These are phyloP conservation scores for Charadrius vociferus DNA, from an alignment of 2,113 vertebrate genomes.

Conservation along the genomic window DNA sequence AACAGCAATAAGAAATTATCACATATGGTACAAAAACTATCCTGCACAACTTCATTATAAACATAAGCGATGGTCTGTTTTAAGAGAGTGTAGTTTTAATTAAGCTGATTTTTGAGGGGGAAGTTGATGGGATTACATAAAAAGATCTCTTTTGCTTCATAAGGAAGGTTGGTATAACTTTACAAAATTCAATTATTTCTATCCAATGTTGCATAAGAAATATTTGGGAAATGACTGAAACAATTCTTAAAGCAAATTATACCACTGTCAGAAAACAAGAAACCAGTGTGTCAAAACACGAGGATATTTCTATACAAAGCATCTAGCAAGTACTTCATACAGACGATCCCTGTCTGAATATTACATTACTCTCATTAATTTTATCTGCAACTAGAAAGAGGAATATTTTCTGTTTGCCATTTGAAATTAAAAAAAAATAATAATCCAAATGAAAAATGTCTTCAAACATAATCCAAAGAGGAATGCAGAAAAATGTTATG, in stretches of 20 bases:
- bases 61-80: slow-evolving; percentile 7
- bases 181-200: slow-evolving; percentile 64
- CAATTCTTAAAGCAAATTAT: slow-evolving; percentile 76
- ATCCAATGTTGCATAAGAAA: slow-evolving; percentile 25
- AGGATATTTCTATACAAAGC: slow-evolving; percentile 61
- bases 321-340: slow-evolving; percentile 40
- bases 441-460: slow-evolving; percentile 25
- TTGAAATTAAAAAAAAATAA: slow-evolving; percentile 43
- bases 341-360: slow-evolving; percentile 44
- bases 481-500: not conserved
- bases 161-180: slow-evolving; percentile 34
- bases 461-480: not conserved
- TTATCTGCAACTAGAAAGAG: slow-evolving; percentile 29
- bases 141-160: not conserved
- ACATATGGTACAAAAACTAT: not conserved
- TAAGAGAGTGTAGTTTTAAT: slow-evolving; percentile 57
- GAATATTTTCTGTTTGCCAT: slow-evolving; percentile 2
- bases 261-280: slow-evolving; percentile 75
- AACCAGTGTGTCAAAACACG: slow-evolving; percentile 71
- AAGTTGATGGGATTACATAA: slow-evolving; percentile 20
- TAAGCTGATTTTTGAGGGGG: slow-evolving; percentile 46
- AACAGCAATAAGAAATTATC: not conserved
- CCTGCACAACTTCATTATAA: slow-evolving; percentile 1
- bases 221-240: slow-evolving; percentile 70
- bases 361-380: slow-evolving; percentile 70